Conservation (phyloP, 1,140 invertebrate species). For the Globodera ellingtonae region DNA sequence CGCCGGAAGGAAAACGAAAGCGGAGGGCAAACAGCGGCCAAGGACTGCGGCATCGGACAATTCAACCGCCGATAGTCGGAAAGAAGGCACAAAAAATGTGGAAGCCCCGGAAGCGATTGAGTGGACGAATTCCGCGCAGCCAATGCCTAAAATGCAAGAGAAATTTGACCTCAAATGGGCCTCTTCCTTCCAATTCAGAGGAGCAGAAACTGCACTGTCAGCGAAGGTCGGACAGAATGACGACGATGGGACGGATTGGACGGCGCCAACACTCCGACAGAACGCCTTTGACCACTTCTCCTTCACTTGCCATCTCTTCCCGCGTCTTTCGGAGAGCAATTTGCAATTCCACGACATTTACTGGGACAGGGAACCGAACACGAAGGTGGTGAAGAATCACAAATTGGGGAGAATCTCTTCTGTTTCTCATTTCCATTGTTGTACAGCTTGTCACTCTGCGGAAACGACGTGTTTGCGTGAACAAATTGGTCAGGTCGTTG, state of each 20-base stretch:
- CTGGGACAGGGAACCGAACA: conserved; percentile 37
- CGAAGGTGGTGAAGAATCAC: conserved; percentile 10
- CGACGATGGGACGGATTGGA: not conserved
- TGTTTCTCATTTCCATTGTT: not conserved
- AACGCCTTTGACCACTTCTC: conserved; percentile 36
- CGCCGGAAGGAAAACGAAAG: not conserved
- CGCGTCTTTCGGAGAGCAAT: conserved; percentile 45
- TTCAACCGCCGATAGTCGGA: not conserved
- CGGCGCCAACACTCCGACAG: conserved; percentile 1
- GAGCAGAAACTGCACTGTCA: not conserved
- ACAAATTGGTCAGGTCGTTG: conserved; percentile 19
- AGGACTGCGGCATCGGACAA: not conserved
- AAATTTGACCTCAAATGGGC: too few species aligned
- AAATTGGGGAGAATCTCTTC: conserved; percentile 8
- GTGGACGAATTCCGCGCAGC: not conserved
- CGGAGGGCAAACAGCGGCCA: not conserved
- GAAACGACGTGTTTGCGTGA: conserved; percentile 21
- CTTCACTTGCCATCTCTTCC: conserved; percentile 44
- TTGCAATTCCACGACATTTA: conserved; percentile 50
- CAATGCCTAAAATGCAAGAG: too few species aligned
- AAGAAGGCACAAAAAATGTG: not conserved
- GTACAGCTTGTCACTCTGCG: conserved; percentile 22
- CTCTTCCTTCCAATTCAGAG: not conserved
- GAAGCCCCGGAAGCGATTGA: not conserved
- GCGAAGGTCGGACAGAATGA: not conserved